Percentiles rank a stretch among this genome's conserved stretches.
phyloP scores from a whole-genome alignment of 2,888 invertebrate genomes.

The Acanthopleura granulata region DNA sequence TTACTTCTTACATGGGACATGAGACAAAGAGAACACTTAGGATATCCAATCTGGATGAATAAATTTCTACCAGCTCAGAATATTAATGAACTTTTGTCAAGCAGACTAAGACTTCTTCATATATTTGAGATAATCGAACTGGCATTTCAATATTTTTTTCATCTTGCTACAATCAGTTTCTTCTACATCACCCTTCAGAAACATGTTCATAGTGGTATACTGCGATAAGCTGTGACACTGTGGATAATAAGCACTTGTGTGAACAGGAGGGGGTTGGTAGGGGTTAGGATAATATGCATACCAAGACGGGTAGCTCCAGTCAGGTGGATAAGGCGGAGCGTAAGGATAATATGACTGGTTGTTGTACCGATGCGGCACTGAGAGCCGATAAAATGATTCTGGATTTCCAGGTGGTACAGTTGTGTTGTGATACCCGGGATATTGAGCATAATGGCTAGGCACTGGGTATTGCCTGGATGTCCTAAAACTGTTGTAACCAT shows the following conservation, averaged over 20 bases:
- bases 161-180: not conserved
- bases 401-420: no score
- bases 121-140: constrained; percentile 12
- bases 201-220: not conserved
- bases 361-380: no score
- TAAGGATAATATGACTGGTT: not conserved
- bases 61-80: no score
- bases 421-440: no score
- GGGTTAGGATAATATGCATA: not conserved
- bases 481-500: no score
- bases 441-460: no score
- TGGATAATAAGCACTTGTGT: not conserved
- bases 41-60: no score
- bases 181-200: not conserved
- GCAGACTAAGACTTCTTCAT: not conserved
- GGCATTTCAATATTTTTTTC: not conserved
- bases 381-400: no score
- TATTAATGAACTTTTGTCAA: no score
- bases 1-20: no score
- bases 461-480: no score
- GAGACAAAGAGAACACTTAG: no score
- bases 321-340: not conserved
- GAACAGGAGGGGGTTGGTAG: not conserved
- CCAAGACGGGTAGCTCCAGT: not conserved
- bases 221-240: not conserved